Evolutionary conservation across 2,797 vertebrate species (phyloP).

Genomic region (Chrosomus eos): DNA sequence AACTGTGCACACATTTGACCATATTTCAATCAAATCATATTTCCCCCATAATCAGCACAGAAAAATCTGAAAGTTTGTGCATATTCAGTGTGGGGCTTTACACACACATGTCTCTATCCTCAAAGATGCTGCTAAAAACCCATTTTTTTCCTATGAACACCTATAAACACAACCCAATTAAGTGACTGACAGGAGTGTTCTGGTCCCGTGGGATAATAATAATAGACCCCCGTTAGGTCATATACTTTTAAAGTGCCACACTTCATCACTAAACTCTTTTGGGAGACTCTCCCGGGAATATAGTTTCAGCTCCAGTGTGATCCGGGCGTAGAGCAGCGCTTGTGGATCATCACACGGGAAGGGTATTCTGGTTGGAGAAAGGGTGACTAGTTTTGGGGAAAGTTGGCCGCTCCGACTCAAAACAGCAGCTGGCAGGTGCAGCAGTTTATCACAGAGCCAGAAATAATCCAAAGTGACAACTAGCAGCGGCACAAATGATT

Average conservation of each 20-base stretch:
- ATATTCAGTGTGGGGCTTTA: neutral
- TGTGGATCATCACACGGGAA: constrained; percentile 19
- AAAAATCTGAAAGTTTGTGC: neutral
- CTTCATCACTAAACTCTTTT: constrained; percentile 22
- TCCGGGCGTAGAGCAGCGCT: neutral
- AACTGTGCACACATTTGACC: neutral
- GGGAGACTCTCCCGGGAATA: constrained; percentile 45
- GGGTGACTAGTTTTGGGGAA: constrained; percentile 52
- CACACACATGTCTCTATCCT: neutral
- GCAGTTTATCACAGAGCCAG: constrained; percentile 97
- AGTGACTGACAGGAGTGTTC: constrained; percentile 21
- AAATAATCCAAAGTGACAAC: constrained; percentile 99
- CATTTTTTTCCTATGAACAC: neutral
- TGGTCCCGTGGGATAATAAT: constrained; percentile 39
- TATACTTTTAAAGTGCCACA: constrained; percentile 41
- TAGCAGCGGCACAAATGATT: constrained; percentile 99
- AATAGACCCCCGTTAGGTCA: constrained; percentile 40
- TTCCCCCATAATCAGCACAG: neutral
- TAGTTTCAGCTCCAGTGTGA: neutral
- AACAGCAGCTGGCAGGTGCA: constrained; percentile 92
- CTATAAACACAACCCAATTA: constrained; percentile 32
- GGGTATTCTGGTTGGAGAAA: constrained; percentile 30
- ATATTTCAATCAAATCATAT: neutral
- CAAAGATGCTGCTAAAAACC: neutral
- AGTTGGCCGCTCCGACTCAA: constrained; percentile 85